Evolutionary conservation across 2,113 vertebrate species (phyloP), one percentile per base, ranked within the genome.

Genomic region (Dasyornis broadbenti): DNA sequence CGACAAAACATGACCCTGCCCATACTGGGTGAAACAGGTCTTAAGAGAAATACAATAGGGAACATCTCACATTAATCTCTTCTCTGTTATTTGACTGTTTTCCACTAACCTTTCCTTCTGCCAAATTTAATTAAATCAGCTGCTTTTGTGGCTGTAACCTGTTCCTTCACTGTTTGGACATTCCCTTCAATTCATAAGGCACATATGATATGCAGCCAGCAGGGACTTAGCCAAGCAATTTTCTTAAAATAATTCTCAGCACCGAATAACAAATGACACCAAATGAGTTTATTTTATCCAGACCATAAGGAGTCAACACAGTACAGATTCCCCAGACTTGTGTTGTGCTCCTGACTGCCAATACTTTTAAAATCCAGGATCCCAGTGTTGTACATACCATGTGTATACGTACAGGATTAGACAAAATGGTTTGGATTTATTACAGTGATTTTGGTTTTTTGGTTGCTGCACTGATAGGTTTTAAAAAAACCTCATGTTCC

Each of bases 81-180:
- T 77, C 64, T 37, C 80, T 37, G 63, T 80, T 97, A 87, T 96
- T 96, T 89, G 93, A 96, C 83, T 95, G 70, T 84, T 96, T 95
- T 85, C 86, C 92, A 60, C 94, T 95, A 92, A 96, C 94, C 89
- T 96, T 97, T 97, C 70, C 30, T 91, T 95, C 90, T 94, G 94
- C 83, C 95, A 94, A 56, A 94, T 96, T 94, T 94, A 94, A 97
- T 96, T 95, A 96, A 89, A 93, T 95, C 78, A 56, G 86, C 71
- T 82, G 83, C 70, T 96, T 96, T 89, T 88, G 88, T 15, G 0
- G 49, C 53, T 89, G 19, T 89, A 82, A 80, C 88, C 54, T 64
- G 65, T 69, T 91, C 91, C 78, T 77, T 69, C 44, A 15, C 47
- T 92, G 56, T 92, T 93, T 61, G 86, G 77, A 77, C 73, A 28